These are phyloP conservation scores for Pristiophorus japonicus DNA, from an alignment of 2,113 vertebrate genomes.

Conservation along the genomic window DNA sequence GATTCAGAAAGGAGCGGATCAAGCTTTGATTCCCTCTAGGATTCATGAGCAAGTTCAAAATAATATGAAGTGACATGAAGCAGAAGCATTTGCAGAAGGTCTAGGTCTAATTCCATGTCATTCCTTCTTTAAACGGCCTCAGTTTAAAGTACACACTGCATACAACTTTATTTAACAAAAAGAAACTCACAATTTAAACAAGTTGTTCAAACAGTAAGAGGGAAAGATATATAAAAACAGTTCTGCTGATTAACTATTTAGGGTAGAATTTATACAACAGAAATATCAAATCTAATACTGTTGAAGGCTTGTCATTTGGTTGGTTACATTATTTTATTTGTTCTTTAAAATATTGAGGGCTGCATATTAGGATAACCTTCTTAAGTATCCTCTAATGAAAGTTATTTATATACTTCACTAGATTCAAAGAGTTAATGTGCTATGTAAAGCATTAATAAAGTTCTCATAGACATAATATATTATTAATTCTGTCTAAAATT, in stretches of 20 bases:
- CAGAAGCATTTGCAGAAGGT: slow-evolving; percentile 69
- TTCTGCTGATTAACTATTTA: background rate
- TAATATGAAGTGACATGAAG: slow-evolving; percentile 74
- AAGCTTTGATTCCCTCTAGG: slow-evolving; percentile 68
- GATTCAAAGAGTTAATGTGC: slow-evolving; percentile 2
- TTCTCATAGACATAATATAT: background rate
- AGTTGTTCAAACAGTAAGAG: background rate
- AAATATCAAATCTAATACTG: background rate
- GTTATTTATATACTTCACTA: background rate
- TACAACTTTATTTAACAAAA: slow-evolving; percentile 1
- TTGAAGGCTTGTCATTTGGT: background rate
- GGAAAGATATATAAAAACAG: background rate
- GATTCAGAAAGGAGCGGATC: slow-evolving; percentile 57
- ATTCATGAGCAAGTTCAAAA: slow-evolving; percentile 62
- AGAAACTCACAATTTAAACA: slow-evolving; percentile 2
- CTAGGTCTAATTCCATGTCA: slow-evolving; percentile 66
- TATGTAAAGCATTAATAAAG: background rate
- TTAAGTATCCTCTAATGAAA: background rate
- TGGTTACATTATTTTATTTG: background rate
- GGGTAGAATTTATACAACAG: background rate
- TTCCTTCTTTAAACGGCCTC: slow-evolving; percentile 40
- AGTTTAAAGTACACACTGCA: background rate
- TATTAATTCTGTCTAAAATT: slow-evolving; percentile 10
- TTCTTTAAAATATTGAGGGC: background rate
- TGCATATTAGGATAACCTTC: too few relatives aligned